Conservation (phyloP, 1,140 invertebrate genomes). For the Grapholita molesta region DNA sequence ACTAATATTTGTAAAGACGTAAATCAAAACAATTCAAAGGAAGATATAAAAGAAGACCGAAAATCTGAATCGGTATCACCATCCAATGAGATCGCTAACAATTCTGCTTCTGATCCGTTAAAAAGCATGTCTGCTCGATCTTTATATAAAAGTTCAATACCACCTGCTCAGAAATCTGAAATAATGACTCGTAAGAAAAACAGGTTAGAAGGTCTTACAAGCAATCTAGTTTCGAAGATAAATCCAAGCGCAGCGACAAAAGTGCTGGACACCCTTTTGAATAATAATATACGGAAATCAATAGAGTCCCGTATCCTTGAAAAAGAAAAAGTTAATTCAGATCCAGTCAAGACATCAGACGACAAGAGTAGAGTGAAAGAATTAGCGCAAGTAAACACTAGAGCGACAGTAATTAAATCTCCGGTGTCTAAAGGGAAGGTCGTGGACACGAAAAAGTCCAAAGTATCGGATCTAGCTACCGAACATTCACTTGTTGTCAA, state of each 20-base stretch:
- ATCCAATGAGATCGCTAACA: slow-evolving; percentile 45
- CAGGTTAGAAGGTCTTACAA: slow-evolving; percentile 78
- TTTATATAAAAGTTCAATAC: slow-evolving; percentile 68
- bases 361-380: slow-evolving; percentile 60
- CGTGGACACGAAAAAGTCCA: slow-evolving; percentile 69
- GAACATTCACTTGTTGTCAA: slow-evolving; percentile 64
- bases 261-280: slow-evolving; percentile 73
- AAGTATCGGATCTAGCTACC: slow-evolving; percentile 46
- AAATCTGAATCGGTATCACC: slow-evolving; percentile 37
- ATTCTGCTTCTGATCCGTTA: slow-evolving; percentile 47
- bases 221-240: slow-evolving; percentile 77
- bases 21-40: slow-evolving; percentile 47
- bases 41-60: slow-evolving; percentile 45
- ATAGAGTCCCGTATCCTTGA: slow-evolving; percentile 76
- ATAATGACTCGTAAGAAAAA: slow-evolving; percentile 79
- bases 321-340: slow-evolving; percentile 62
- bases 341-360: slow-evolving; percentile 42
- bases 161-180: slow-evolving; percentile 72
- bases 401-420: slow-evolving; percentile 78
- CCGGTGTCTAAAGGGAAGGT: slow-evolving; percentile 74
- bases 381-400: slow-evolving; percentile 58
- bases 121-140: slow-evolving; percentile 69
- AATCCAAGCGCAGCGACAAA: slow-evolving; percentile 75
- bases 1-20: slow-evolving; percentile 42
- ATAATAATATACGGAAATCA: slow-evolving; percentile 76